Evolutionary conservation across 2,113 vertebrate species (phyloP).

Genomic region (Leuciscus idus): DNA sequence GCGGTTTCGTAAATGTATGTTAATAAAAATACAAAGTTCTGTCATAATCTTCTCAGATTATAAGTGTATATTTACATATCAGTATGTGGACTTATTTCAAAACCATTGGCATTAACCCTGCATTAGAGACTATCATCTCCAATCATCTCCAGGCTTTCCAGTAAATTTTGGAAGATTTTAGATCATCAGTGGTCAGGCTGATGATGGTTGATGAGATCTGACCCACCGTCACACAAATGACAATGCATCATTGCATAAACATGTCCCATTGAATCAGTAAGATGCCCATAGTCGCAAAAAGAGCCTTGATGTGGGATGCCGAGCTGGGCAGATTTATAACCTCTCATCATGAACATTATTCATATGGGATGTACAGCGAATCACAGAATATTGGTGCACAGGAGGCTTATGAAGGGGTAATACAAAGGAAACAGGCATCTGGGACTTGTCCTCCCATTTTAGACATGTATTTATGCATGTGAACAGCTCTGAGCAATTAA

Average conservation of each 20-base stretch:
- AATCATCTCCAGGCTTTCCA: neutral
- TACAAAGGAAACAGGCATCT: conserved; percentile 23
- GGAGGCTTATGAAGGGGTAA: conserved; percentile 8
- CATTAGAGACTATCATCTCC: neutral
- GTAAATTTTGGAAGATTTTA: neutral
- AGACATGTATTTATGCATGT: conserved; percentile 58
- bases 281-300: neutral
- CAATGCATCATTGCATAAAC: neutral
- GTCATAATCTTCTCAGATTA: neutral
- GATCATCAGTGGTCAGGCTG: neutral
- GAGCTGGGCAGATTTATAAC: neutral
- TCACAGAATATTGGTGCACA: neutral
- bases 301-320: neutral
- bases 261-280: neutral
- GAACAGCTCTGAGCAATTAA: conserved; percentile 69
- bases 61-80: neutral
- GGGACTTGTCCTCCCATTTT: conserved; percentile 63
- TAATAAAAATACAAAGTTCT: too few relatives aligned
- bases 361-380: neutral
- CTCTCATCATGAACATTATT: neutral
- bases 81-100: neutral
- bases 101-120: neutral
- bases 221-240: neutral
- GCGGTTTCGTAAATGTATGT: too few relatives aligned
- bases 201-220: neutral